Evolutionary conservation across 2,113 vertebrate genomes (phyloP).

Genomic region (Willisornis vidua): DNA sequence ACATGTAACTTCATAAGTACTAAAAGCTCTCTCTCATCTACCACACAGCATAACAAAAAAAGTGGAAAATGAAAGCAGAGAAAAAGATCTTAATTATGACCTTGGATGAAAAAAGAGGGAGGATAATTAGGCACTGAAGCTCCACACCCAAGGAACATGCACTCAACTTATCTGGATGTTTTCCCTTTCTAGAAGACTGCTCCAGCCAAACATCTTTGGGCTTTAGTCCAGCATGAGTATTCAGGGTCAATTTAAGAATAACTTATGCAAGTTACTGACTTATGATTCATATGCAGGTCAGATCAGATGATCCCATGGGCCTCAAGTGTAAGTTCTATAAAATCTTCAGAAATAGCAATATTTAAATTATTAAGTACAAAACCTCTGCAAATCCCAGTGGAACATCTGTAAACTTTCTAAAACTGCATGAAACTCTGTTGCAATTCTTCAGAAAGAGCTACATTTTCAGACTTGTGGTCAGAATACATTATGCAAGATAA

Average conservation of each 20-base stretch:
- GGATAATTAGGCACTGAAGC: not conserved
- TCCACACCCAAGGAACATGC: not conserved
- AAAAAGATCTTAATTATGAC: not conserved
- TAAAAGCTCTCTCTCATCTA: not conserved
- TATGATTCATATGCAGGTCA: conserved; percentile 17
- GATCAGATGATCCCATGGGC: not conserved
- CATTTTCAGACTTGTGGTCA: not conserved
- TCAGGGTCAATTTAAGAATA: conserved; percentile 20
- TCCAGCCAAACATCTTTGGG: not conserved
- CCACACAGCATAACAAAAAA: not conserved
- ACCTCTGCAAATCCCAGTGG: not conserved
- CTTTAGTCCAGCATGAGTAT: not conserved
- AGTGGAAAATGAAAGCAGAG: not conserved
- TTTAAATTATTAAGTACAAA: conserved; percentile 35
- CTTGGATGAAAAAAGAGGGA: not conserved
- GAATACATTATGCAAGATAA: not conserved
- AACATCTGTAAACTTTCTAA: not conserved
- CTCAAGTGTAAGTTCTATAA: not conserved
- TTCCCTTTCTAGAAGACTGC: not conserved
- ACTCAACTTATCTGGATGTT: not conserved
- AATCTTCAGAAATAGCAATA: conserved; percentile 20
- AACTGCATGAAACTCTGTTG: not conserved
- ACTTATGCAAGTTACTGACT: not conserved
- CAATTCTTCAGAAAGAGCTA: not conserved
- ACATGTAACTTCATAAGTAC: not conserved